phyloP scores from a whole-genome alignment of 2,113 vertebrate species.

The Emydura subglobosa region DNA sequence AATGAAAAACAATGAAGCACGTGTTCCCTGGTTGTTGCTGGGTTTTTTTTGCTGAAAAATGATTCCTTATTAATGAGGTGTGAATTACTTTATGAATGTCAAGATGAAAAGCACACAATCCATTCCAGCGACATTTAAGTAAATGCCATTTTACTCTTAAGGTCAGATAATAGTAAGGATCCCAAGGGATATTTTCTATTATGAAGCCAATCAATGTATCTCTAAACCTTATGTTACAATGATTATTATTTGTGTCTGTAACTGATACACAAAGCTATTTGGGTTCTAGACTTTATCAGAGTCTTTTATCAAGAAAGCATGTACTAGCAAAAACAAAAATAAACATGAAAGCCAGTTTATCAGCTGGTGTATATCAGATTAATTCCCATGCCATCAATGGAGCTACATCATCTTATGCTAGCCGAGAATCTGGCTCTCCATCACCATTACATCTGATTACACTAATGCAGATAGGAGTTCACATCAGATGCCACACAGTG shows the following conservation, averaged over 20 bases:
- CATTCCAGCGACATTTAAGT: conserved; percentile 38
- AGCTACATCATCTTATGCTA: background rate
- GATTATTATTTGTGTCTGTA: conserved; percentile 21
- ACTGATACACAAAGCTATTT: background rate
- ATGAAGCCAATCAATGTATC: background rate
- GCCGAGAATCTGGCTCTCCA: background rate
- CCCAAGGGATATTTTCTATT: conserved; percentile 11
- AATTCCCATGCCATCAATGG: background rate
- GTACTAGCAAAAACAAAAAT: background rate
- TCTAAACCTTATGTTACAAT: conserved; percentile 16
- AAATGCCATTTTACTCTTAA: conserved; percentile 47
- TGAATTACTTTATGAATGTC: conserved; percentile 13
- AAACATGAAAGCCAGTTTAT: background rate
- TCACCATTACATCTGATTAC: background rate
- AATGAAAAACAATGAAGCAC: conserved; percentile 69
- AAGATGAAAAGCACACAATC: conserved; percentile 10
- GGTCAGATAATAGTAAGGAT: conserved; percentile 28
- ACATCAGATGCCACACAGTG: background rate
- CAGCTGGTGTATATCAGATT: background rate
- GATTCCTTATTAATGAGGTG: conserved; percentile 62
- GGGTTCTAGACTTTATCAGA: background rate
- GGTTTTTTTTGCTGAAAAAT: conserved; percentile 17
- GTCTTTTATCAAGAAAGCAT: background rate
- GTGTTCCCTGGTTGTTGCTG: conserved; percentile 23
- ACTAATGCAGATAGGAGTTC: background rate